These are phyloP conservation scores for Cyclina sinensis DNA, from an alignment of 1,140 invertebrate species.

Conservation along the genomic window DNA sequence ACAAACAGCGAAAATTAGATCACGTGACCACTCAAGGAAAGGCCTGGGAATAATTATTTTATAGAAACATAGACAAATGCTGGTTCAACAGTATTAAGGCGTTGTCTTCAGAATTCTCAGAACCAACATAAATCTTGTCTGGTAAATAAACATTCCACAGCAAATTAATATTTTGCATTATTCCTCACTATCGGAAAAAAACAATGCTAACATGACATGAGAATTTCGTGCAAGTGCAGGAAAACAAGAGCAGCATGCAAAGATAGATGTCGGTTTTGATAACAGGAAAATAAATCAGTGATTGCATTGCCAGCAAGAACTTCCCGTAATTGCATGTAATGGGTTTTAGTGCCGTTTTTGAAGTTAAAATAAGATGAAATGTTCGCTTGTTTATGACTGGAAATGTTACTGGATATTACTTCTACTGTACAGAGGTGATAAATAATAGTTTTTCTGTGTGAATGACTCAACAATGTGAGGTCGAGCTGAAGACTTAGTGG, in stretches of 20 bases:
- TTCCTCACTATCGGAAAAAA: not conserved
- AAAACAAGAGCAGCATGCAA: not conserved
- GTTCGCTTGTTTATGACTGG: not conserved
- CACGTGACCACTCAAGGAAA: too few species aligned
- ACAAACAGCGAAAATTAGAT: too few species aligned
- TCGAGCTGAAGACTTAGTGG: too few species aligned
- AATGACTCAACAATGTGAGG: too few species aligned
- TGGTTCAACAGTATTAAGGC: not conserved
- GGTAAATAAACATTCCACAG: not conserved
- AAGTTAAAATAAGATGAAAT: not conserved
- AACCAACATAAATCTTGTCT: not conserved
- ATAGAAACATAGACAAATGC: too few species aligned
- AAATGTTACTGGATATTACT: too few species aligned
- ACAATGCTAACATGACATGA: slow-evolving; percentile 1
- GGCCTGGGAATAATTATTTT: too few species aligned
- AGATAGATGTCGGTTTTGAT: slow-evolving; percentile 12
- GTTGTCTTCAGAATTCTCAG: not conserved
- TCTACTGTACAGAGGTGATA: too few species aligned
- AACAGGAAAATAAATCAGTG: not conserved
- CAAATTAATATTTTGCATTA: not conserved
- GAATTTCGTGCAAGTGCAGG: not conserved
- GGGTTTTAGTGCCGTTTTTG: not conserved
- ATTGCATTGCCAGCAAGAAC: not conserved
- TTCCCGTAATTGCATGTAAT: not conserved
- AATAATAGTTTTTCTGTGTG: too few species aligned